phyloP scores from a whole-genome alignment of 1,140 invertebrate genomes.

The Bicyclus anynana region DNA sequence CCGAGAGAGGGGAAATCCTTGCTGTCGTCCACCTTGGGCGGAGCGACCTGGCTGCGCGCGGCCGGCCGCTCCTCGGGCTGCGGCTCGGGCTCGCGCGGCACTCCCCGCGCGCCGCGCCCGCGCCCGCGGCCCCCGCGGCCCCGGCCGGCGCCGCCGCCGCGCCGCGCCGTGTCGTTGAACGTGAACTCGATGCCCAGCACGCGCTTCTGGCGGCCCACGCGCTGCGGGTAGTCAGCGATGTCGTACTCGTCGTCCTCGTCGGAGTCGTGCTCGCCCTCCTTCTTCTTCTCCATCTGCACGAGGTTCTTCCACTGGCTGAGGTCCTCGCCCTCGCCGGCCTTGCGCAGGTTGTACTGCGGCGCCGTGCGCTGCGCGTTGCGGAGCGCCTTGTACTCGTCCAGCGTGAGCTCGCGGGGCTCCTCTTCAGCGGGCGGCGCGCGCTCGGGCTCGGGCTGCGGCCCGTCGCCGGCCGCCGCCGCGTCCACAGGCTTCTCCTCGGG shows the following conservation, averaged over 20 bases:
- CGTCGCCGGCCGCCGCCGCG: conserved; percentile 75
- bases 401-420: conserved; percentile 88
- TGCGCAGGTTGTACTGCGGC: conserved; percentile 92
- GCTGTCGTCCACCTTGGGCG: conserved; percentile 96
- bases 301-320: conserved; percentile 95
- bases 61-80: neutral
- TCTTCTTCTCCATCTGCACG: conserved; percentile 89
- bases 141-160: conserved; percentile 79
- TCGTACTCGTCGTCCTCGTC: conserved; percentile 85
- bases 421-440: conserved; percentile 81
- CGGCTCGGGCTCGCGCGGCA: conserved; percentile 12
- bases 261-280: conserved; percentile 83
- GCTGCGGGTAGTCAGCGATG: conserved; percentile 89
- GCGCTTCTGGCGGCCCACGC: conserved; percentile 91
- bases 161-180: conserved; percentile 89
- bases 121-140: conserved; percentile 19
- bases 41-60: conserved; percentile 72
- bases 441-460: conserved; percentile 56
- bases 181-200: conserved; percentile 93
- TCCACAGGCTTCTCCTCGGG: conserved; percentile 76
- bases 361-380: conserved; percentile 84
- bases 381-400: conserved; percentile 93
- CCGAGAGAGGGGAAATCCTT: conserved; percentile 95
- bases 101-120: conserved; percentile 5
- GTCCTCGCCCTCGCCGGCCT: conserved; percentile 95